Evolutionary conservation across 2,888 invertebrate species (phyloP).

Genomic region (Stenchaetothrips biformis): DNA sequence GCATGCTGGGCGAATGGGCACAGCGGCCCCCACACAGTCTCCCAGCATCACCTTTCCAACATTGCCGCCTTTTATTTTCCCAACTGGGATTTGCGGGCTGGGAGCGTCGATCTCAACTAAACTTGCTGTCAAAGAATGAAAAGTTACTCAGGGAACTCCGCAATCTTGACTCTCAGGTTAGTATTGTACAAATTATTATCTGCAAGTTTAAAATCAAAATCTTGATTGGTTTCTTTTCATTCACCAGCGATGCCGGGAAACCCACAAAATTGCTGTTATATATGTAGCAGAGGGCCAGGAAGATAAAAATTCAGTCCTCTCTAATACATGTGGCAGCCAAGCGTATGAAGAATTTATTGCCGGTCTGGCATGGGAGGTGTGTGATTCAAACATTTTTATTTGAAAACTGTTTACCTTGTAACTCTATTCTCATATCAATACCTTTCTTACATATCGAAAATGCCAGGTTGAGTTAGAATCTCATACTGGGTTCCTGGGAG

Average conservation of each 20-base stretch:
- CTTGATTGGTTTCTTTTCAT: conserved; percentile 28
- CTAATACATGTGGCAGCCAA: conserved; percentile 86
- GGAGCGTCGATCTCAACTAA: conserved; percentile 78
- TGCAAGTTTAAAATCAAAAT: conserved; percentile 6
- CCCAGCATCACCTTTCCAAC: conserved; percentile 65
- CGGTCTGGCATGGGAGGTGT: conserved; percentile 66
- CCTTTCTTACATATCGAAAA: conserved; percentile 30
- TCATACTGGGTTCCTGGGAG: conserved; percentile 93
- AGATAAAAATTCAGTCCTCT: conserved; percentile 87
- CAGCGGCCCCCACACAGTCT: conserved; percentile 45
- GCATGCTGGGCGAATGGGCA: conserved; percentile 5
- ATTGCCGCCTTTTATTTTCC: conserved; percentile 81
- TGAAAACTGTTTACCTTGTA: neutral
- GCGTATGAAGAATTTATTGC: conserved; percentile 85
- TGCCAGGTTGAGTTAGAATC: conserved; percentile 76
- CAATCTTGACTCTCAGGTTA: conserved; percentile 83
- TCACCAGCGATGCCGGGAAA: conserved; percentile 70
- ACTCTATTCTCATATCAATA: neutral
- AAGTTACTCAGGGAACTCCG: conserved; percentile 83
- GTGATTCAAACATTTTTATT: conserved; percentile 37
- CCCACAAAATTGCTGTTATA: conserved; percentile 95
- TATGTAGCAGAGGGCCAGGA: conserved; percentile 98
- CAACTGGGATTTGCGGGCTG: conserved; percentile 88
- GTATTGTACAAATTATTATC: conserved; percentile 28
- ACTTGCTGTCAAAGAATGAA: conserved; percentile 82